A percentile compares a stretch with the other conserved stretches of the same genome.
These are phyloP conservation scores for Drosophila albomicans DNA, from an alignment of 1,140 invertebrate species.

Conservation along the genomic window DNA sequence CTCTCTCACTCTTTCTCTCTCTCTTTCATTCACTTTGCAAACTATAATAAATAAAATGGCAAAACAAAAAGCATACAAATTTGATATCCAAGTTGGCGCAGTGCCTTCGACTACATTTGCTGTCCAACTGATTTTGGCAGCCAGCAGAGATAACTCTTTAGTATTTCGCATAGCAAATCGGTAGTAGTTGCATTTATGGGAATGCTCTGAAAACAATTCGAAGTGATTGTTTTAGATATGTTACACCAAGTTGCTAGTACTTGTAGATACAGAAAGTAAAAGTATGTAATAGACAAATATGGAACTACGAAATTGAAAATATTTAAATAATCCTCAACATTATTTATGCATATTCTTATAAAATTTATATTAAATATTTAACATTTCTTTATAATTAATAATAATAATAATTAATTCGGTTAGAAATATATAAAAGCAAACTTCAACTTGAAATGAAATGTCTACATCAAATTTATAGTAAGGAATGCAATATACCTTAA, in stretches of 20 bases:
- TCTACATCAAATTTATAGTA: no score
- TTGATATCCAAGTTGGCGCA: conserved; percentile 42
- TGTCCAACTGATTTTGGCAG: conserved; percentile 42
- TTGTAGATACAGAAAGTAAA: no score
- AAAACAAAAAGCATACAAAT: conserved; percentile 51
- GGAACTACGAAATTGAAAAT: no score
- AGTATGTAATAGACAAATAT: no score
- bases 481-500: no score
- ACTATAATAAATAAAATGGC: conserved; percentile 52
- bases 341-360: no score
- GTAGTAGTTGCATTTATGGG: neutral
- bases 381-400: no score
- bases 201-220: neutral
- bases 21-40: neutral
- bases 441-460: no score
- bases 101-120: conserved; percentile 32
- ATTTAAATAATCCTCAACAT: no score
- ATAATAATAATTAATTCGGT: no score
- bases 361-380: no score
- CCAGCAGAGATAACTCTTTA: neutral
- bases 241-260: neutral
- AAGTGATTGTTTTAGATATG: conserved; percentile 8
- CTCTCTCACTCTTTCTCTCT: neutral
- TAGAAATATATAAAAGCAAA: no score
- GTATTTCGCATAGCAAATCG: neutral